A percentile compares a stretch with the other conserved stretches of the same genome.
phyloP scores from a whole-genome alignment of 2,113 vertebrate genomes.

The Climacteris rufus region DNA sequence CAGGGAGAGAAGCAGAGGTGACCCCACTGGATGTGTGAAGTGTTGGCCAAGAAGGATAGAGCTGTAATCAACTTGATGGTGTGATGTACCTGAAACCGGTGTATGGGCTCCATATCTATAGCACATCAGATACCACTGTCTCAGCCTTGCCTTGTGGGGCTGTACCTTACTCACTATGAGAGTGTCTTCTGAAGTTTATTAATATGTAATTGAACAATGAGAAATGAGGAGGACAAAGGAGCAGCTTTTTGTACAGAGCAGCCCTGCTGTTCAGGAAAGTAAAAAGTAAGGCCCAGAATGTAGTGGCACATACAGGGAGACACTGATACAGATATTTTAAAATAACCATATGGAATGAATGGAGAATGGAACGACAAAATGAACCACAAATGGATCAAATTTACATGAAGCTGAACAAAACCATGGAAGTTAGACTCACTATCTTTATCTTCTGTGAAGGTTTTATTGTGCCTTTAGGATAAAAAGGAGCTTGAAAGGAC shows the following conservation, averaged over 20 bases:
- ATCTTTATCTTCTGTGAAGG: conserved; percentile 4
- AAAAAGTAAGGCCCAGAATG: neutral
- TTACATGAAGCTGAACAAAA: conserved; percentile 22
- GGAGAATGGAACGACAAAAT: conserved; percentile 22
- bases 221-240: neutral
- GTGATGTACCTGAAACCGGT: neutral
- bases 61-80: neutral
- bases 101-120: neutral
- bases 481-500: conserved; percentile 11
- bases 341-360: neutral
- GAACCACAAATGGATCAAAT: conserved; percentile 37
- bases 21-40: neutral
- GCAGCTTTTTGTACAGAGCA: neutral
- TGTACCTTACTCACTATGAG: neutral
- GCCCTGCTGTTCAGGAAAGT: neutral
- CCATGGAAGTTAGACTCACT: neutral
- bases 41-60: neutral
- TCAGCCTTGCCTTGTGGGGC: neutral
- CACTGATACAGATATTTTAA: neutral
- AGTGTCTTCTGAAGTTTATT: neutral
- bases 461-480: conserved; percentile 27
- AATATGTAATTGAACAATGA: neutral
- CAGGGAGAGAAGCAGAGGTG: neutral
- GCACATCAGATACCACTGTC: neutral
- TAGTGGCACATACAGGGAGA: neutral